Evolutionary conservation across 2,113 vertebrate genomes (phyloP), one percentile per base, ranked within the genome.

Genomic region (Tragulus kanchil): DNA sequence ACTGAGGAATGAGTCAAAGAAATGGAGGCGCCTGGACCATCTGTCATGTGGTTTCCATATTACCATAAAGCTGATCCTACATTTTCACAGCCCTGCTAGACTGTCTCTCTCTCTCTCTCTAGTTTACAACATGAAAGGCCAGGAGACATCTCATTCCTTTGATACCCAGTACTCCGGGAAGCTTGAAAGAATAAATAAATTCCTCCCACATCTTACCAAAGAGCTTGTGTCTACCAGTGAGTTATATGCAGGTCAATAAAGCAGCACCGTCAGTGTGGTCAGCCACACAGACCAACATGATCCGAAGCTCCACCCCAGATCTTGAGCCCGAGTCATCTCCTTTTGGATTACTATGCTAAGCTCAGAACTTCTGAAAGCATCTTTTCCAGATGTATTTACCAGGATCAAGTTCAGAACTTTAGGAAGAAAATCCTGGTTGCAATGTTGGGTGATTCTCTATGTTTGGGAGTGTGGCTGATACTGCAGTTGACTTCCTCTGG

Each of bases 111-210:
- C 96, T 97, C 93, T 97, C 50, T 96, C 93, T 98, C 75, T 94
- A 9, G 14, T 71, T 96, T 96, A 48, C 82, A 96, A 93, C 96
- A 96, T 97, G 88, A 98, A 98, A 98, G 75, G 56, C 83, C 84
- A 77, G 95, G 96, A 97, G 64, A 54, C 54, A 69, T 82, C 96
- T 88, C 95, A 95, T 96, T 97, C 89, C 94, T 98, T 98, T 98
- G 98, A 98, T 98, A 97, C 61, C 52, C 0, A 84, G 94, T 93
- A 90, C 97, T 97, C 64, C 85, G 93, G 97, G 93, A 98, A 98
- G 87, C 56, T 97, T 97, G 71, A 96, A 96, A 97, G 97, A 93
- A 96, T 61, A 97, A 48, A 92, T 97, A 97, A 48, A 92, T 97
- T 96, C 97, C 94, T 95, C 83, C 14, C 97, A 96, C 96, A 96